Base-by-base conservation (phyloP, 2,113 vertebrate species). In the Ptychochromis oligacanthus region DNA sequence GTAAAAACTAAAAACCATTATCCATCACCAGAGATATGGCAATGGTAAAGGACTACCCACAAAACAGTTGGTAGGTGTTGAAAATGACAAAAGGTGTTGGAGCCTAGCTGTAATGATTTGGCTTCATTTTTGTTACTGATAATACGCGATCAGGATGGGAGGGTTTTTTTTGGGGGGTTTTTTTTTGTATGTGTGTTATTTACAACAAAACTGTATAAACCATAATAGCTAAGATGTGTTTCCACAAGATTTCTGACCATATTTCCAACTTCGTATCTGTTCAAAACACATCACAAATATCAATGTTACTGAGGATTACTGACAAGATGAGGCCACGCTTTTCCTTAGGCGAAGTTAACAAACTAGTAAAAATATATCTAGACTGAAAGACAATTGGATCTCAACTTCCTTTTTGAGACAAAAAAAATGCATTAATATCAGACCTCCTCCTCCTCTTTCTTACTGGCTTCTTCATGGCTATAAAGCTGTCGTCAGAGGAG, bases 111-210 rank as follows among this genome's bases (percentile, higher is more conserved):
- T 40, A 64, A 64, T 2, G n/a, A 64, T 64, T 64, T 65, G 62
- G n/a, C 62, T 65, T 10, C 4, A 1, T 65, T 65, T 65, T 24
- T 65, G 36, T 24, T 24, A 4, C 13, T 43, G 13, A 43, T 24
- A 1, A 43, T 43, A 43, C 0, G 15, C 7, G 24, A 43, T 43
- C 1, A 43, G 36, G 1, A 24, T 40, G 12, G 13, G 34, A 64
- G 61, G 15, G 24, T 24, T 40, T 24, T 24, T 12, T 40, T 0
- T 4, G 5, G 5, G 5, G 31, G 31, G 31, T 34, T 34, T 36
- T 8, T 1, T 38, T 22, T 64, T 64, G 0, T 2, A 20, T 11
- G 20, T 61, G 20, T 38, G 34, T 24, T n/a, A 65, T 13, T 65
- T 67, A 26, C 38, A 46, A 67, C 24, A 46, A 46, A 67, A 17